Evolutionary conservation across 2,888 invertebrate species (phyloP).

Genomic region (Lottia gigantea): DNA sequence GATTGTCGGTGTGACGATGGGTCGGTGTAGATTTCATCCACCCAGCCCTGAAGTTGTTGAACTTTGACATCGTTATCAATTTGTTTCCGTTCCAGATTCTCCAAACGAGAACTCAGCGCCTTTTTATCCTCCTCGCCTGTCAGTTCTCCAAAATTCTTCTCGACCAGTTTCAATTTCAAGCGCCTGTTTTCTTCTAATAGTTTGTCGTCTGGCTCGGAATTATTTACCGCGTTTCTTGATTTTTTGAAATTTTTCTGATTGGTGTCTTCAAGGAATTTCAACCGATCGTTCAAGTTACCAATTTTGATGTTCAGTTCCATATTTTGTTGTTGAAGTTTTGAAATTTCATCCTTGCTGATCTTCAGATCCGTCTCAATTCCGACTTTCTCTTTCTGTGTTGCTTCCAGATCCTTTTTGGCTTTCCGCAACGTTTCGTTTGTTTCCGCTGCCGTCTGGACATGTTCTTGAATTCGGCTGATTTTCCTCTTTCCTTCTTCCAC

Average conservation of each 20-base stretch:
- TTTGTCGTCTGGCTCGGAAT: conserved; percentile 22
- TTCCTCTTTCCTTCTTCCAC: conserved; percentile 35
- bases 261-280: conserved; percentile 45
- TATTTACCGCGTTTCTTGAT: conserved; percentile 5
- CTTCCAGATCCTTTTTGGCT: conserved; percentile 19
- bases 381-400: conserved; percentile 4
- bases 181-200: conserved; percentile 33
- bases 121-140: conserved; percentile 28
- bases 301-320: conserved; percentile 46
- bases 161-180: conserved; percentile 33
- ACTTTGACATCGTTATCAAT: conserved; percentile 38
- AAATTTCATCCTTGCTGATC: conserved; percentile 35
- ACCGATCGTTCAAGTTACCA: conserved; percentile 37
- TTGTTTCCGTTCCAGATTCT: conserved; percentile 38
- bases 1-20: neutral
- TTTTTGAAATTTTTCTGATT: conserved; percentile 32
- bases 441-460: conserved; percentile 17
- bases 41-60: conserved; percentile 48
- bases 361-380: conserved; percentile 30
- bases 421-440: conserved; percentile 12
- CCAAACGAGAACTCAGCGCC: conserved; percentile 20
- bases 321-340: conserved; percentile 39
- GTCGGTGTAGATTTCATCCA: conserved; percentile 36
- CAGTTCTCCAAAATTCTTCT: conserved; percentile 34
- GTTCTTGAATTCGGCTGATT: conserved; percentile 29